A percentile compares a stretch with the other conserved stretches of the same genome.
Conservation (phyloP, 2,797 vertebrate species). For the Pseudochirops cupreus region DNA sequence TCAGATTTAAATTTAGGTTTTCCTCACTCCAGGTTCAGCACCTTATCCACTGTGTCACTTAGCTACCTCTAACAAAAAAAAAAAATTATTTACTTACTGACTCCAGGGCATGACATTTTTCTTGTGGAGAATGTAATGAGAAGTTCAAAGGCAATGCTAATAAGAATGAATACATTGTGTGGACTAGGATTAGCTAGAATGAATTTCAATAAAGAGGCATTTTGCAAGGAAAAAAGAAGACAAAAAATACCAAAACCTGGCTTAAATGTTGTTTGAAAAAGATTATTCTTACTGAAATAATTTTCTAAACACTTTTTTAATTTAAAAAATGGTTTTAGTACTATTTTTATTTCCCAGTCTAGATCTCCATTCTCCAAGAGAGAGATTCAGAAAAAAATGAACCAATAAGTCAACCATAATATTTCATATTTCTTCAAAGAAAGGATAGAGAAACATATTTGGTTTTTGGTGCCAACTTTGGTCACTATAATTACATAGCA, state of each 20-base stretch:
- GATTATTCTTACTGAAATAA: background rate
- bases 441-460: background rate
- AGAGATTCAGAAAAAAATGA: background rate
- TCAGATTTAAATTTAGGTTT: background rate
- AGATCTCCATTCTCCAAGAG: background rate
- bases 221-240: background rate
- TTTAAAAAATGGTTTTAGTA: background rate
- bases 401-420: background rate
- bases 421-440: background rate
- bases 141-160: background rate
- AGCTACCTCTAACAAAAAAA: background rate
- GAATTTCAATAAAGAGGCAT: background rate
- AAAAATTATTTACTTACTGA: background rate
- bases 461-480: background rate
- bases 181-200: background rate
- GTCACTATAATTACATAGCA: background rate
- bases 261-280: background rate
- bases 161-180: background rate
- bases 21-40: background rate
- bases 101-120: background rate
- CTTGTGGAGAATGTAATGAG: background rate
- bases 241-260: background rate
- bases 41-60: background rate
- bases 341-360: background rate
- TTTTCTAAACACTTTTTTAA: background rate